Percentiles rank a stretch among this genome's conserved stretches.
These are phyloP conservation scores for Diachasma alloeum DNA, from an alignment of 1,140 invertebrate genomes.

Conservation along the genomic window DNA sequence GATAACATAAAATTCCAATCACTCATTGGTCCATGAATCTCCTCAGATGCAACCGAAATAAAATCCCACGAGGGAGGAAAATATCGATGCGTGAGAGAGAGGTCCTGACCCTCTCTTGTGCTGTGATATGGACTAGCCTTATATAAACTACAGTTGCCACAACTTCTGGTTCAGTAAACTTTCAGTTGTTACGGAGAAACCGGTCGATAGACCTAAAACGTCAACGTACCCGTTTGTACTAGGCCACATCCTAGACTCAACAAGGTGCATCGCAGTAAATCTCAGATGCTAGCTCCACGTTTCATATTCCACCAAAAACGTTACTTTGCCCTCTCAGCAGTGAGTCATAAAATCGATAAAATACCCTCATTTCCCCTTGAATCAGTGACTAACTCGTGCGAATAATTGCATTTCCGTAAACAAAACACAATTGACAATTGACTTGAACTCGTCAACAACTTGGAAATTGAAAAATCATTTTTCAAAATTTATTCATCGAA, in stretches of 20 bases:
- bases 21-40: not conserved
- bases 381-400: not conserved
- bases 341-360: not conserved
- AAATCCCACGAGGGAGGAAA: not conserved
- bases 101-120: conserved; percentile 34
- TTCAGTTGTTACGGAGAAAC: conserved; percentile 21
- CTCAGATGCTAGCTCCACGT: not conserved
- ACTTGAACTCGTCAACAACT: too few species aligned
- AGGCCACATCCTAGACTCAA: not conserved
- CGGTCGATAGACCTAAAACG: conserved; percentile 27
- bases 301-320: not conserved
- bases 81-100: not conserved
- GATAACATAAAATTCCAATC: not conserved
- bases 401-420: too few species aligned
- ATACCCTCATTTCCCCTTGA: not conserved
- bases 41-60: not conserved
- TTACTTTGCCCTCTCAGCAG: not conserved
- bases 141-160: conserved; percentile 37
- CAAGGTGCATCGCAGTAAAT: not conserved
- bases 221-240: conserved; percentile 4
- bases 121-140: conserved; percentile 27
- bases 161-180: conserved; percentile 39
- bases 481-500: too few species aligned
- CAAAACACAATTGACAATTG: too few species aligned
- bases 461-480: too few species aligned